Conservation (phyloP, 2,888 invertebrate genomes). For the Eulithis prunata region DNA sequence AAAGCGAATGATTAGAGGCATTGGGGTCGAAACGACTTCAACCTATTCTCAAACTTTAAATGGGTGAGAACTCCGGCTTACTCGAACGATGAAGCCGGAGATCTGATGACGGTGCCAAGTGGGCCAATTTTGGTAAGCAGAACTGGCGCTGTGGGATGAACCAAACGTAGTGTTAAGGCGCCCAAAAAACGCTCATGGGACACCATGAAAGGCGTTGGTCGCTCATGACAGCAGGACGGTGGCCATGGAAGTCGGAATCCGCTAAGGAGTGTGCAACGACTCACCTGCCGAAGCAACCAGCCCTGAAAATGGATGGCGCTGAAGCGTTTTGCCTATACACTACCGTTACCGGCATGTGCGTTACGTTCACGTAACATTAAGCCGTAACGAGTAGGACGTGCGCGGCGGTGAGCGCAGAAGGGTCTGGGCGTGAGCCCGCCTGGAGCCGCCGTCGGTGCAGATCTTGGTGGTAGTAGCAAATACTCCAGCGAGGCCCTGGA, state of each 20-base stretch:
- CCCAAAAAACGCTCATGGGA: conserved; percentile 82
- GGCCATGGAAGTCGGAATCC: conserved; percentile 52
- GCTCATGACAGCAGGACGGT: conserved; percentile 79
- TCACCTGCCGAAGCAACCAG: conserved; percentile 87
- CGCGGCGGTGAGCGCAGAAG: conserved; percentile 83
- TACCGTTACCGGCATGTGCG: no score
- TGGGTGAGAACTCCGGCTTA: conserved; percentile 88
- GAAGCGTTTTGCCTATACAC: conserved; percentile 45
- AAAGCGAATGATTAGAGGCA: conserved; percentile 91
- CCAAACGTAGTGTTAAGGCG: conserved; percentile 81
- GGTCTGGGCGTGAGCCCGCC: conserved; percentile 79
- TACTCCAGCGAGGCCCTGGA: conserved; percentile 86
- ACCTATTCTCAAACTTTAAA: conserved; percentile 92
- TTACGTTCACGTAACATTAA: no score
- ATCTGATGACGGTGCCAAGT: conserved; percentile 61
- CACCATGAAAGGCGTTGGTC: conserved; percentile 42
- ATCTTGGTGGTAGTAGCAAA: conserved; percentile 90
- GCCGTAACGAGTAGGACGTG: no score
- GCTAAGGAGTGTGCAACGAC: conserved; percentile 62
- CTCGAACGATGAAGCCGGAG: conserved; percentile 82
- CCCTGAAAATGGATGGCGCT: conserved; percentile 88
- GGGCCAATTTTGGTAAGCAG: conserved; percentile 89
- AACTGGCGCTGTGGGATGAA: conserved; percentile 89
- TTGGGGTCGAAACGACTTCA: conserved; percentile 88
- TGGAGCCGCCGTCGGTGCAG: conserved; percentile 82